A percentile compares a stretch with the other conserved stretches of the same genome.
Evolutionary conservation across 2,888 invertebrate species (phyloP).

Genomic region (Drosophila quinaria): DNA sequence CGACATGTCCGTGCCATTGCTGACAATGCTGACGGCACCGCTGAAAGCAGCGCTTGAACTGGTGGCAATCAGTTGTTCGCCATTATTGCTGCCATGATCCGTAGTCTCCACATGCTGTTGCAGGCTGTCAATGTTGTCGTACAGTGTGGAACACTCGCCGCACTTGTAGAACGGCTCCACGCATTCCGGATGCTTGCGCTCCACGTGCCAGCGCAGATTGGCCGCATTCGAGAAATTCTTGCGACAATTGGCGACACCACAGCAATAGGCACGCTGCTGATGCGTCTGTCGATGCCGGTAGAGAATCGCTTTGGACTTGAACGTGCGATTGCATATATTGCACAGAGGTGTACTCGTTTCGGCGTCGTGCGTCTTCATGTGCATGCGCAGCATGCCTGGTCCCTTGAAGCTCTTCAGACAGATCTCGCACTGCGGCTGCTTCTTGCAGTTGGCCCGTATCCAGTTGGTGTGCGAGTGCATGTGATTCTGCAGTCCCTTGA

Average conservation of each 20-base stretch:
- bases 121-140: conserved; percentile 87
- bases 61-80: conserved; percentile 40
- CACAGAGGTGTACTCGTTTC: conserved; percentile 88
- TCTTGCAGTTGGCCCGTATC: conserved; percentile 89
- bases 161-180: conserved; percentile 86
- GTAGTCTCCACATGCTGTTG: conserved; percentile 86
- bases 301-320: conserved; percentile 88
- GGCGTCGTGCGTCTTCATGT: conserved; percentile 88
- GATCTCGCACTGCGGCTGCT: conserved; percentile 88
- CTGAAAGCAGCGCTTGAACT: conserved; percentile 52
- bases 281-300: conserved; percentile 89
- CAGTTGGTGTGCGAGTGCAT: conserved; percentile 89
- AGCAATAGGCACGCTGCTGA: conserved; percentile 86
- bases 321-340: conserved; percentile 88
- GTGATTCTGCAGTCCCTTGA: conserved; percentile 88
- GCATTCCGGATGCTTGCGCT: conserved; percentile 83
- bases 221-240: conserved; percentile 84
- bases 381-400: conserved; percentile 89
- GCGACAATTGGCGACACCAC: conserved; percentile 85
- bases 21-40: conserved; percentile 72
- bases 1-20: conserved; percentile 68
- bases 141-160: conserved; percentile 87
- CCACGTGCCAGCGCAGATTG: conserved; percentile 83
- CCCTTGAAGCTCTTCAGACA: conserved; percentile 89
- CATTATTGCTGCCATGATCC: conserved; percentile 68